Conservation (phyloP, 2,113 vertebrate genomes). For the Eclectus roratus region DNA sequence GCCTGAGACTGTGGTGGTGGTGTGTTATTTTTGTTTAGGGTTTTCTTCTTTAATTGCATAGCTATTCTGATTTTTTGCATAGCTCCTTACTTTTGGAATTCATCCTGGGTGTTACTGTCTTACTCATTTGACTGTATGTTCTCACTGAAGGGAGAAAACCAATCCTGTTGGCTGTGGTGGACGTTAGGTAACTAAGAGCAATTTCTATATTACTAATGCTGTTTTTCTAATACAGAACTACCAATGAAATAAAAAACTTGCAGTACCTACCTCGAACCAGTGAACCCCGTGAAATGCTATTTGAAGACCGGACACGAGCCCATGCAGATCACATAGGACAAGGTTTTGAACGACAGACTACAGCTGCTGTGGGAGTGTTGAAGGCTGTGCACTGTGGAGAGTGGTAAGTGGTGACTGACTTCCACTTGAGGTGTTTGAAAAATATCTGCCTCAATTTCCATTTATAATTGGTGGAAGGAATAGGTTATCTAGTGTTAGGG, state of each 20-base stretch:
- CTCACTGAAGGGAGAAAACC: neutral
- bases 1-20: neutral
- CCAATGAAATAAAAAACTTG: constrained; percentile 99
- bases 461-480: neutral
- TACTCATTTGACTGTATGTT: neutral
- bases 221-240: constrained; percentile 79
- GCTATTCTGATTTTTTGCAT: neutral
- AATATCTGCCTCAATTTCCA: neutral
- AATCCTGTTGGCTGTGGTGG: fast-evolving
- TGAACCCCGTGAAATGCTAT: constrained; percentile 95
- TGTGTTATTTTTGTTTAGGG: neutral
- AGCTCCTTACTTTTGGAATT: neutral
- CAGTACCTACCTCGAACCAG: constrained; percentile 97
- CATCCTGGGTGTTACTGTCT: neutral
- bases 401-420: constrained; percentile 74
- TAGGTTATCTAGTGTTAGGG: neutral
- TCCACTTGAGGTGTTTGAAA: neutral
- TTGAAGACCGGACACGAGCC: constrained; percentile 94
- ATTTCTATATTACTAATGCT: neutral
- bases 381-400: constrained; percentile 91
- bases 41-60: neutral
- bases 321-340: constrained; percentile 98
- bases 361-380: constrained; percentile 93
- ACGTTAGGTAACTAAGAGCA: neutral
- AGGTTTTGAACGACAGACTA: constrained; percentile 94